Base-by-base conservation (phyloP, 2,113 vertebrate species). In the Monarcha castaneiventris region DNA sequence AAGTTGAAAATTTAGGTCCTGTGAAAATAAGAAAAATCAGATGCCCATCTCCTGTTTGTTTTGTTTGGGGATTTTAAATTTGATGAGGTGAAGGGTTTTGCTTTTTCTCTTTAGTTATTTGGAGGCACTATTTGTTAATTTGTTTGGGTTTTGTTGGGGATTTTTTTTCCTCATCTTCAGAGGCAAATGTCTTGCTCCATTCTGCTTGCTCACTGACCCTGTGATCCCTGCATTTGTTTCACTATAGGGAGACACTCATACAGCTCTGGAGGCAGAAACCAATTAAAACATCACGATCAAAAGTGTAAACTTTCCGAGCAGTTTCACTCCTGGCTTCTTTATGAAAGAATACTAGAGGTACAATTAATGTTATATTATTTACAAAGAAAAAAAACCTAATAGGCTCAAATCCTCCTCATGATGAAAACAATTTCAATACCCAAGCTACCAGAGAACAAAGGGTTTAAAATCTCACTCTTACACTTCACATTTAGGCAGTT, bases 91-190 rank as follows among this genome's bases (percentile, higher is more conserved):
- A 64, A 2, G 14, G 2, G 14, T 32, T 63, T 71, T 55, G 30
- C 6, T 41, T 64, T 64, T 43, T 64, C 21, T 35, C 9, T 0
- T 27, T 21, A 27, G 21, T 26, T 56, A 43, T 32, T 72, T 43
- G 16, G 10, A n/a, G 2, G 6, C 1, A 2, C 4, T 73, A n/a
- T 20, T 21, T 37, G 1, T 27, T 37, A 10, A 26, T 9, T 48
- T 74, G 4, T 13, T 33, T 46, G 15, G 8, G 3, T 16, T 51
- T 75, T 37, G 18, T n/a, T 27, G 27, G 4, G 2, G 6, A 3
- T 7, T 30, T 58, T 58, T 41, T 30, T 5, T 1, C 8, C 29
- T 25, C 12, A 77, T 3, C 11, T 63, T 26, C 10, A 20, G 29
- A 79, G 18, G 10, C 15, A 74, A 74, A 49, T 4, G 1, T 17